Percentiles rank a stretch among this genome's conserved stretches.
These are phyloP conservation scores for Morelia viridis DNA, from an alignment of 2,797 vertebrate species.

Conservation along the genomic window DNA sequence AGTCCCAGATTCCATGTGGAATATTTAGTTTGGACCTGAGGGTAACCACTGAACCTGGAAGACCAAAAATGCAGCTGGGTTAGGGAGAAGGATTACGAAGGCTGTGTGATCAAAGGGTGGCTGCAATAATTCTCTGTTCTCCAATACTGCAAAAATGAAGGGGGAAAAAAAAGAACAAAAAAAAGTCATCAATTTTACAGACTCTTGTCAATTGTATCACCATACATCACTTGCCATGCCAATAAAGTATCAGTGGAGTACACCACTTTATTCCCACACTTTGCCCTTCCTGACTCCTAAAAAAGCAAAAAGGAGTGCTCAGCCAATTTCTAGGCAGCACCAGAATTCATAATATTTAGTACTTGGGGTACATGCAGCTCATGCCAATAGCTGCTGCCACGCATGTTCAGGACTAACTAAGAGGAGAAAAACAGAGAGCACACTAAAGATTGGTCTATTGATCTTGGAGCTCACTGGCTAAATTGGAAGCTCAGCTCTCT, in stretches of 20 bases:
- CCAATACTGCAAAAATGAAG: background rate
- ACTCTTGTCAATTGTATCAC: conserved; percentile 12
- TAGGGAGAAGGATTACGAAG: background rate
- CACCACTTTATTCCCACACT: background rate
- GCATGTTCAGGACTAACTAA: background rate
- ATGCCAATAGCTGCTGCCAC: background rate
- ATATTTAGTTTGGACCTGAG: background rate
- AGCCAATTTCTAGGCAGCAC: conserved; percentile 23
- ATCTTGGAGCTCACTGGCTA: background rate
- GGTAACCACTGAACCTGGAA: background rate
- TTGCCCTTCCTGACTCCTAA: background rate
- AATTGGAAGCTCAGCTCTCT: background rate
- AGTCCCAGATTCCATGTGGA: no score
- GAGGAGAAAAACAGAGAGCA: background rate
- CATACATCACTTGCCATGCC: background rate
- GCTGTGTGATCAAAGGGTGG: background rate
- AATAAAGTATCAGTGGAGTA: conserved; percentile 9
- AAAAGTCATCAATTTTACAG: conserved; percentile 8
- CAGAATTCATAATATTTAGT: conserved; percentile 18
- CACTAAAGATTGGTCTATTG: background rate
- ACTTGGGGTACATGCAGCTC: background rate
- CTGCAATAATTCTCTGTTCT: background rate
- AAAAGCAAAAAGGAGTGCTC: background rate
- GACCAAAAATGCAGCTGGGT: background rate
- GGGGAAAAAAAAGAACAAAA: background rate